A percentile compares a stretch with the other conserved stretches of the same genome.
phyloP scores from a whole-genome alignment of 2,113 vertebrate genomes.

The Vicugna pacos region DNA sequence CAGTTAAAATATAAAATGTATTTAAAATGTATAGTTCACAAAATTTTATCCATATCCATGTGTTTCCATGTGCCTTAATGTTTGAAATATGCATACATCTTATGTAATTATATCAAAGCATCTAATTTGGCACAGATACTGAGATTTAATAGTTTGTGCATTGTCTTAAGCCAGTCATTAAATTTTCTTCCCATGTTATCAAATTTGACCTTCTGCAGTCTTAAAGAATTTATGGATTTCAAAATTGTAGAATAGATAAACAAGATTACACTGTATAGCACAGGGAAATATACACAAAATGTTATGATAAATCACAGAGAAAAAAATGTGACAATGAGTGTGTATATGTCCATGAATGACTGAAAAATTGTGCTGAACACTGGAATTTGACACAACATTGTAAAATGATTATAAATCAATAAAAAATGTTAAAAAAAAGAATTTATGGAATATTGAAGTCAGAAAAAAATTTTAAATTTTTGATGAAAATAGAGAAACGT shows the following conservation, averaged over 20 bases:
- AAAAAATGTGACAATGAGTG: too few relatives aligned
- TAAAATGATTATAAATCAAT: too few relatives aligned
- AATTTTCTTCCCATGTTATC: not conserved
- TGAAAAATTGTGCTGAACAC: too few relatives aligned
- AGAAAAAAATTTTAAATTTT: not conserved
- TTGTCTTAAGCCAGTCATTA: not conserved
- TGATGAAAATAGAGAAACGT: not conserved
- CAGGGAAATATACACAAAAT: too few relatives aligned
- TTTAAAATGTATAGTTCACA: not conserved
- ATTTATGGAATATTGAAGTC: not conserved
- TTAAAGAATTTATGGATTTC: not conserved
- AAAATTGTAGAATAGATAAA: too few relatives aligned
- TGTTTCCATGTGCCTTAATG: not conserved
- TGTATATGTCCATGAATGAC: too few relatives aligned
- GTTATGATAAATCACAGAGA: too few relatives aligned
- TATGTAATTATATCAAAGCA: not conserved
- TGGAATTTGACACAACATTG: too few relatives aligned
- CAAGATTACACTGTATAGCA: too few relatives aligned
- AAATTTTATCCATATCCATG: not conserved
- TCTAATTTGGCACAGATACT: not conserved
- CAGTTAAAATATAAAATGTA: not conserved
- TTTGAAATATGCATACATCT: not conserved
- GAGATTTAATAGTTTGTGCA: not conserved
- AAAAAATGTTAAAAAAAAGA: not conserved
- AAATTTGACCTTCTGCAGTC: not conserved